Conservation (phyloP, 1,140 invertebrate species). For the Lasioglossum albipes region DNA sequence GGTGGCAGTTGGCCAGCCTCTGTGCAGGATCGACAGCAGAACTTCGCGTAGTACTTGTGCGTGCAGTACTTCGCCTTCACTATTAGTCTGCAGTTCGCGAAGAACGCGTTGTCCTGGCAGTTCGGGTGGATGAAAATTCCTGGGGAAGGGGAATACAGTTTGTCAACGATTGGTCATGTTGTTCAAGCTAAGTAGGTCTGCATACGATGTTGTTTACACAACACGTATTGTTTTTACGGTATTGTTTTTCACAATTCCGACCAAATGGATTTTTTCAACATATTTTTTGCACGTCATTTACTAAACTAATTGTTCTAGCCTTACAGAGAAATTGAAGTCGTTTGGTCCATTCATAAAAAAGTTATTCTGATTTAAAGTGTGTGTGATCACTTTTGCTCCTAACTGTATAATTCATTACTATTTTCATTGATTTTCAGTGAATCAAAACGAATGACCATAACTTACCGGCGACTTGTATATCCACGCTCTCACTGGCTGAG, state of each 20-base stretch:
- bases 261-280: too few relatives aligned
- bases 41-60: conserved; percentile 93
- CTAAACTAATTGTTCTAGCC: too few relatives aligned
- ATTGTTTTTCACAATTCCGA: too few relatives aligned
- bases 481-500: conserved; percentile 82
- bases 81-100: conserved; percentile 93
- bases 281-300: too few relatives aligned
- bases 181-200: neutral
- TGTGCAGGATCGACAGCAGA: conserved; percentile 95
- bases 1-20: conserved; percentile 87
- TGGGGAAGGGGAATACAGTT: conserved; percentile 75
- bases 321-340: too few relatives aligned
- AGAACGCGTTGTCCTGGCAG: conserved; percentile 93
- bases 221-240: too few relatives aligned
- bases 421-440: neutral
- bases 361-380: too few relatives aligned
- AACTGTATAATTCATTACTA: too few relatives aligned
- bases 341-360: too few relatives aligned
- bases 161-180: neutral
- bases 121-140: conserved; percentile 87
- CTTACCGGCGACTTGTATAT: conserved; percentile 87
- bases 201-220: too few relatives aligned
- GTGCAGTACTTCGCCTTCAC: conserved; percentile 90
- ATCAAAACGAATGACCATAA: neutral
- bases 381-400: too few relatives aligned